A percentile compares a stretch with the other conserved stretches of the same genome.
These are phyloP conservation scores for Aleiodes sp. DNA, from an alignment of 1,140 invertebrate species.

Conservation along the genomic window DNA sequence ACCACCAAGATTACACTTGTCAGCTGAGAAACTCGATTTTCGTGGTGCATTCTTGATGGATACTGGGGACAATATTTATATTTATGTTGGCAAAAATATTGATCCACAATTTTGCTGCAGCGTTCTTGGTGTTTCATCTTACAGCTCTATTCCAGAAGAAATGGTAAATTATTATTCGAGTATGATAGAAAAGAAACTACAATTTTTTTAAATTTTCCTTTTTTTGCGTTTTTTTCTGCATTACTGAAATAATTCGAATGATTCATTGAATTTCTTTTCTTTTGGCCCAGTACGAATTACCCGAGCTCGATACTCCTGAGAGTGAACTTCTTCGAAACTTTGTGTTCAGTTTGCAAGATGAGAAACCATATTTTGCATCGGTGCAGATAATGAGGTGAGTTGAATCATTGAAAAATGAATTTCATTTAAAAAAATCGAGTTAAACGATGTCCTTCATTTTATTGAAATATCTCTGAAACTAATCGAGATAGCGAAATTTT, in stretches of 20 bases:
- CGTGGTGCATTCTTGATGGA: constrained; percentile 94
- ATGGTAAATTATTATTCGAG: constrained; percentile 67
- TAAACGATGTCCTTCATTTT: constrained; percentile 1
- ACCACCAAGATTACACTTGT: constrained; percentile 74
- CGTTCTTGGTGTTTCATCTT: constrained; percentile 74
- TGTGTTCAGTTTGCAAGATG: constrained; percentile 84
- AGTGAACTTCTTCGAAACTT: constrained; percentile 84
- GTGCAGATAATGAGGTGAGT: constrained; percentile 85
- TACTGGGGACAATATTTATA: constrained; percentile 81
- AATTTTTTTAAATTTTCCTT: constrained; percentile 24
- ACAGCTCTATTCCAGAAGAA: constrained; percentile 72
- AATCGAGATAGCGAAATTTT: no score
- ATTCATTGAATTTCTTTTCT: constrained; percentile 38
- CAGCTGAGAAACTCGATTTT: constrained; percentile 81
- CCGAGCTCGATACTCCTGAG: constrained; percentile 78
- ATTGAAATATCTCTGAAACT: no score
- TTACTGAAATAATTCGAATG: no score
- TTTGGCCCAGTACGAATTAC: constrained; percentile 82
- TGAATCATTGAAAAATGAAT: constrained; percentile 26
- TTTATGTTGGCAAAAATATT: constrained; percentile 88
- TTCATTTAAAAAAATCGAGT: constrained; percentile 22
- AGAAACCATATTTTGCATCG: constrained; percentile 80
- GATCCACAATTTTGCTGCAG: constrained; percentile 79
- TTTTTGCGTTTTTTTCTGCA: constrained; percentile 26
- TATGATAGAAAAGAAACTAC: background rate